phyloP scores from a whole-genome alignment of 2,888 invertebrate genomes.

The Nematopogon swammerdamellus region DNA sequence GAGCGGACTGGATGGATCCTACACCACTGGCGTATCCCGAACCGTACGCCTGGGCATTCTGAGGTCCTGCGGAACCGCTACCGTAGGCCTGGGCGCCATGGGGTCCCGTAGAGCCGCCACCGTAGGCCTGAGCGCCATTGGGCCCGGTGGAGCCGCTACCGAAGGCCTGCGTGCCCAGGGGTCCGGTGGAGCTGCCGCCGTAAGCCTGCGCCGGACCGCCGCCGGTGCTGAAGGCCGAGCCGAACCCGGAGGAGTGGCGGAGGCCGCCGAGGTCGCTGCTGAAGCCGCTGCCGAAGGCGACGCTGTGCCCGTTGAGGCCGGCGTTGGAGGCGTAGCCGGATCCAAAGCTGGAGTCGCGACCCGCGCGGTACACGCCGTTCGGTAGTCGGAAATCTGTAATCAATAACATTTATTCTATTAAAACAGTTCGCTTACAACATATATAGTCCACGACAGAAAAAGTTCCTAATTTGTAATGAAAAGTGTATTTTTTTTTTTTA shows the following conservation, averaged over 20 bases:
- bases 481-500: too few relatives aligned
- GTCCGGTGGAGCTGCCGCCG: conserved; percentile 21
- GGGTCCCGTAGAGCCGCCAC: conserved; percentile 29
- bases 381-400: too few relatives aligned
- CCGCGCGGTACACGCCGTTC: neutral
- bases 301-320: neutral
- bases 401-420: too few relatives aligned
- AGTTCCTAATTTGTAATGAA: too few relatives aligned
- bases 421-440: too few relatives aligned
- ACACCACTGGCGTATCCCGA: neutral
- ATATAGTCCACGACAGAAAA: too few relatives aligned
- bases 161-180: conserved; percentile 21
- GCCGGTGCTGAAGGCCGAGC: conserved; percentile 31
- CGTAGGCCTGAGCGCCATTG: conserved; percentile 22
- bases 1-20: conserved; percentile 3
- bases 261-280: conserved; percentile 42
- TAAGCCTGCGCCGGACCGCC: conserved; percentile 27
- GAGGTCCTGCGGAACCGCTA: conserved; percentile 8
- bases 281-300: conserved; percentile 40
- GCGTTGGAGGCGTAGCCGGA: neutral
- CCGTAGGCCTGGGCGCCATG: conserved; percentile 12
- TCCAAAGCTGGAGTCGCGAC: neutral
- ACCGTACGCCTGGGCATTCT: neutral
- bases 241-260: conserved; percentile 32
- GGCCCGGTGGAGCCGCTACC: conserved; percentile 28